Conservation (phyloP, 2,888 invertebrate genomes). For the Heliconius sara region DNA sequence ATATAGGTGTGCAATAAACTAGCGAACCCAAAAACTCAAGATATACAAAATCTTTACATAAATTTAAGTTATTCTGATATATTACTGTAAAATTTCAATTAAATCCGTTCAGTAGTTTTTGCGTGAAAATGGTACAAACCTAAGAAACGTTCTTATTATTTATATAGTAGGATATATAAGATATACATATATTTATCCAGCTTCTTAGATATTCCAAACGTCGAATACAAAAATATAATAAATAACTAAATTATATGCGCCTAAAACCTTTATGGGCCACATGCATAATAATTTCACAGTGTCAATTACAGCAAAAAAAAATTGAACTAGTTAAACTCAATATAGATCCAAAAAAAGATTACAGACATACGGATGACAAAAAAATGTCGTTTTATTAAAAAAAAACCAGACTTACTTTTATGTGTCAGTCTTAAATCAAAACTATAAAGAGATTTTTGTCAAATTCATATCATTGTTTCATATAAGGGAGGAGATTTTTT, state of each 20-base stretch:
- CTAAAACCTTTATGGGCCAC: neutral
- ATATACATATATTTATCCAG: too few species aligned
- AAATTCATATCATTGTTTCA: constrained; percentile 79
- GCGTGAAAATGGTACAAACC: too few species aligned
- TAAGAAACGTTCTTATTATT: too few species aligned
- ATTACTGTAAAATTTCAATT: too few species aligned
- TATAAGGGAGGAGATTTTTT: constrained; percentile 65
- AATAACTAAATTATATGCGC: neutral
- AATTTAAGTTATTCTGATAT: too few species aligned
- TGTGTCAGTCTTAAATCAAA: constrained; percentile 76
- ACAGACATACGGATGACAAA: constrained; percentile 59
- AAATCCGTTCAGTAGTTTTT: too few species aligned
- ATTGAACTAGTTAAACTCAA: constrained; percentile 2
- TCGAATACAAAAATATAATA: neutral
- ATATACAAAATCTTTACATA: too few species aligned
- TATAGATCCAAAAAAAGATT: constrained; percentile 53
- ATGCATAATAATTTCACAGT: constrained; percentile 3
- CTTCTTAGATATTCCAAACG: too few species aligned
- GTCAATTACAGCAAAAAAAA: constrained; percentile 27
- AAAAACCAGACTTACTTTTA: constrained; percentile 61
- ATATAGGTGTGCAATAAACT: too few species aligned
- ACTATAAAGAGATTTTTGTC: constrained; percentile 70
- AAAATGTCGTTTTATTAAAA: constrained; percentile 41
- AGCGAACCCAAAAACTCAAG: too few species aligned
- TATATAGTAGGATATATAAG: too few species aligned